These are phyloP conservation scores for Chionomys nivalis DNA, from an alignment of 2,113 vertebrate species.

Conservation along the genomic window DNA sequence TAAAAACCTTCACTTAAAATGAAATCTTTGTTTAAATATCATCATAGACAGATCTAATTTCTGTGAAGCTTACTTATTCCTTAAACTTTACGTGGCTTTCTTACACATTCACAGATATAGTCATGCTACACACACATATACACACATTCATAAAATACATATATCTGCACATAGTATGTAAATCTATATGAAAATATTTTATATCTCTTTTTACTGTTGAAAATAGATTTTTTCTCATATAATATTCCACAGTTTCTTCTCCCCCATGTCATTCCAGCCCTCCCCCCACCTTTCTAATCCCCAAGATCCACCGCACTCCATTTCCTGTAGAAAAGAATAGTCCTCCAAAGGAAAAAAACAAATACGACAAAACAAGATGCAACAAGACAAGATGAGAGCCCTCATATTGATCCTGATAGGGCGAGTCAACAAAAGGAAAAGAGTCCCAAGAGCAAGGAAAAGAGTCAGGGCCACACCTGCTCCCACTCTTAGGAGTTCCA, in stretches of 20 bases:
- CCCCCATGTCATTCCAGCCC: rapidly evolving
- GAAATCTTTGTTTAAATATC: not conserved
- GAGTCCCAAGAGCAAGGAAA: not conserved
- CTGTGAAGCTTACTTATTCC: too few relatives aligned
- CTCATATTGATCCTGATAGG: not conserved
- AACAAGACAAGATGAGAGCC: not conserved
- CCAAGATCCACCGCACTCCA: not conserved
- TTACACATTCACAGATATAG: not conserved
- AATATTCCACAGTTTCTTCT: not conserved
- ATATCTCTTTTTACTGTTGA: not conserved
- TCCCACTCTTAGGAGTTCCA: not conserved
- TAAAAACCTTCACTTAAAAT: not conserved
- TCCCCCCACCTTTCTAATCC: not conserved
- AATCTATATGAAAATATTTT: not conserved
- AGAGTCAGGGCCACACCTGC: not conserved
- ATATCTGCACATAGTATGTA: not conserved
- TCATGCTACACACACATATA: not conserved
- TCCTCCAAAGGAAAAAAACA: not conserved
- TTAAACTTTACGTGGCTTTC: not conserved
- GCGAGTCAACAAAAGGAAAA: not conserved
- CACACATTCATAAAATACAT: not conserved
- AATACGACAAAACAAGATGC: not conserved
- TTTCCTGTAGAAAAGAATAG: not conserved
- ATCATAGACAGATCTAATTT: not conserved
- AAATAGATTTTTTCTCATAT: not conserved